phyloP scores from a whole-genome alignment of 2,888 invertebrate species.

The Prosopocoilus inquinatus region DNA sequence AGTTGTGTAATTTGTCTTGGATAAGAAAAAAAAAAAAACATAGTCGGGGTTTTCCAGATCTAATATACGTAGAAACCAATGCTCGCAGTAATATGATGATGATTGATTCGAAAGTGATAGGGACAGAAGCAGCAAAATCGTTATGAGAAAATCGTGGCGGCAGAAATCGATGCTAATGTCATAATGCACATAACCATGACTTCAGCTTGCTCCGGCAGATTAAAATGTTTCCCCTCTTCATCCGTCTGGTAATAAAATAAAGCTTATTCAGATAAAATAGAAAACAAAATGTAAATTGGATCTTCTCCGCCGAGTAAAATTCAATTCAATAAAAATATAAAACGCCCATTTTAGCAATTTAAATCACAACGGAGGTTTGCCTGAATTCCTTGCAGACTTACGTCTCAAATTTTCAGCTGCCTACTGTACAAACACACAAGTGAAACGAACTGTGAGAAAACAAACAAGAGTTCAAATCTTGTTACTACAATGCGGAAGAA shows the following conservation, averaged over 20 bases:
- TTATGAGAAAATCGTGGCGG: slow-evolving; percentile 27
- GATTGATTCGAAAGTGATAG: slow-evolving; percentile 13
- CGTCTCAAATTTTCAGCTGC: slow-evolving; percentile 11
- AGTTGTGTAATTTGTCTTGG: no score
- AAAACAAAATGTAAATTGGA: slow-evolving; percentile 26
- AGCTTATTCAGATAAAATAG: slow-evolving; percentile 28
- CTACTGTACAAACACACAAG: slow-evolving; percentile 17
- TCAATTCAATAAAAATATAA: slow-evolving; percentile 50
- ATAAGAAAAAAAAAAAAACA: no score
- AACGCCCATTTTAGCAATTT: slow-evolving; percentile 52
- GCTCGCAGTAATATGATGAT: slow-evolving; percentile 8
- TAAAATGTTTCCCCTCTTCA: slow-evolving; percentile 24
- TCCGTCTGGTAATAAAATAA: slow-evolving; percentile 32
- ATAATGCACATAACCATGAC: slow-evolving; percentile 41
- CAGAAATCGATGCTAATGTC: slow-evolving; percentile 46
- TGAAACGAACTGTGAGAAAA: slow-evolving; percentile 37
- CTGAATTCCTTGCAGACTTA: slow-evolving; percentile 28
- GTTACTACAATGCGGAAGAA: slow-evolving; percentile 16
- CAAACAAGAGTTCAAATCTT: slow-evolving; percentile 32
- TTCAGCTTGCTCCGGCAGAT: slow-evolving; percentile 13
- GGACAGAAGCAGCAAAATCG: slow-evolving; percentile 16
- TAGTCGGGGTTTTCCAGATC: no score
- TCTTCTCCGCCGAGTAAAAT: slow-evolving; percentile 31
- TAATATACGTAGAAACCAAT: neutral
- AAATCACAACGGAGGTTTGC: slow-evolving; percentile 45